Evolutionary conservation across 2,113 vertebrate species (phyloP).

Genomic region (Peucedramus taeniatus): DNA sequence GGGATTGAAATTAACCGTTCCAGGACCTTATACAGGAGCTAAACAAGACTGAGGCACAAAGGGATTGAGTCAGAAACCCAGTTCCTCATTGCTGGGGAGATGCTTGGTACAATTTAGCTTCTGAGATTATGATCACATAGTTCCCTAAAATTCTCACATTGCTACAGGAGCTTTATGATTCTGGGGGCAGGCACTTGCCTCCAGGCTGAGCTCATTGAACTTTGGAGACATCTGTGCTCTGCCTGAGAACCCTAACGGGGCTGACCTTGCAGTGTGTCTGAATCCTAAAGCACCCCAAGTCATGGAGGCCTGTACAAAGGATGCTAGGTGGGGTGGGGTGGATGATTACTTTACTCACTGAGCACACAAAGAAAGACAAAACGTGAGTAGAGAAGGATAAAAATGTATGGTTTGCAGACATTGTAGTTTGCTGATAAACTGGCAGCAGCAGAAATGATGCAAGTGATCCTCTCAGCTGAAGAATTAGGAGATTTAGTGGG

Average conservation of each 20-base stretch:
- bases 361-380: not conserved
- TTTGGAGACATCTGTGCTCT: not conserved
- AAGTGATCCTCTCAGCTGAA: not conserved
- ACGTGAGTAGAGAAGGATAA: not conserved
- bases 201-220: not conserved
- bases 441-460: not conserved
- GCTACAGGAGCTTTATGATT: not conserved
- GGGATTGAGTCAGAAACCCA: not conserved
- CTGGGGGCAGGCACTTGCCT: not conserved
- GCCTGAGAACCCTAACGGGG: fast-evolving
- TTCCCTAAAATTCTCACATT: not conserved
- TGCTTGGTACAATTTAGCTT: not conserved
- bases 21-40: not conserved
- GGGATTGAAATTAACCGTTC: not conserved
- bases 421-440: not conserved
- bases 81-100: not conserved
- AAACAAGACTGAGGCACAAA: not conserved
- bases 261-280: not conserved
- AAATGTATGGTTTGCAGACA: not conserved
- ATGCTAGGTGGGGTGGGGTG: not conserved
- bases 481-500: not conserved
- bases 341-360: not conserved
- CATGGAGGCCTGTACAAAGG: not conserved
- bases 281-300: not conserved
- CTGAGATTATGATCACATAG: not conserved